A percentile compares a stretch with the other conserved stretches of the same genome.
Evolutionary conservation across 2,113 vertebrate genomes (phyloP).

Genomic region (Centropus bengalensis): DNA sequence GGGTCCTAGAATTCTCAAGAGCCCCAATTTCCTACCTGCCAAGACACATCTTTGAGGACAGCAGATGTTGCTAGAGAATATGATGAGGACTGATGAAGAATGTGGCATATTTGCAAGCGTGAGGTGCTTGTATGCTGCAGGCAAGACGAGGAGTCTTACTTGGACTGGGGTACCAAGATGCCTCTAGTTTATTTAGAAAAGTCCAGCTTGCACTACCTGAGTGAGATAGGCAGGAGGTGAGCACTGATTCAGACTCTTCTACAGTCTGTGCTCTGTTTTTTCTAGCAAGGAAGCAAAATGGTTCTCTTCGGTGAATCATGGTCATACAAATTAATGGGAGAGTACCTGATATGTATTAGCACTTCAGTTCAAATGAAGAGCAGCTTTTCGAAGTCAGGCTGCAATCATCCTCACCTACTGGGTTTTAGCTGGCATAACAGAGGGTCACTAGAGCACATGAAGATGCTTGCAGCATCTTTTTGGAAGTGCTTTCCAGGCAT

Average conservation of each 20-base stretch:
- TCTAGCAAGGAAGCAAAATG: not conserved
- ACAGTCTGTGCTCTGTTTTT: not conserved
- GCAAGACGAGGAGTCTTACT: not conserved
- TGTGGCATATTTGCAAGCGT: not conserved
- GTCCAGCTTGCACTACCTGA: not conserved
- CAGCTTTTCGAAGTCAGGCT: accelerated
- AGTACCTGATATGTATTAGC: not conserved
- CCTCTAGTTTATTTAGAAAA: not conserved
- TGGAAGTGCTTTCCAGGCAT: not conserved
- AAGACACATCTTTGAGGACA: not conserved
- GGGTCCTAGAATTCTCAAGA: not conserved
- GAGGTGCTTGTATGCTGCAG: not conserved
- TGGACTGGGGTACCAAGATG: not conserved
- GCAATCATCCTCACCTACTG: not conserved
- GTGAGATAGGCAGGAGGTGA: not conserved
- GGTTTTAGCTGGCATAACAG: not conserved
- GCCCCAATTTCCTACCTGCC: not conserved
- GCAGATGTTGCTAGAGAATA: not conserved
- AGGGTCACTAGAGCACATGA: not conserved
- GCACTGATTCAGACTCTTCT: not conserved
- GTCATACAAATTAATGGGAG: not conserved
- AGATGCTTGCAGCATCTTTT: not conserved
- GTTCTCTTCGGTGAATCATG: not conserved
- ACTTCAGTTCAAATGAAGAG: not conserved
- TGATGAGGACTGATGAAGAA: accelerated